Base-by-base conservation (phyloP, 2,888 invertebrate species). In the Drosophila recens region DNA sequence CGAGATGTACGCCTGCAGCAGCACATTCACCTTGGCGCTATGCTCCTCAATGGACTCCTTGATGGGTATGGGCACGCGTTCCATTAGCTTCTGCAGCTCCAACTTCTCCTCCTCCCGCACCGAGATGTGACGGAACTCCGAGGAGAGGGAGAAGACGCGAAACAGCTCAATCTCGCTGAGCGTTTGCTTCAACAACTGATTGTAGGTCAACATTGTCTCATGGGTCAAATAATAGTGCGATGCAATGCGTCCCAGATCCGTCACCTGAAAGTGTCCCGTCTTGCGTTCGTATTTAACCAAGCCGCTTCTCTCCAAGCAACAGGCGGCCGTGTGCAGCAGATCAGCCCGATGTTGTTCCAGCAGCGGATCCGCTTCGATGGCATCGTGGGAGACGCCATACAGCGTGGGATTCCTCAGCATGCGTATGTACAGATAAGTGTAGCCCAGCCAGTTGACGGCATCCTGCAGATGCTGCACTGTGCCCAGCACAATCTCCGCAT, bases 31-130 rank as follows among this genome's bases (percentile, higher is more conserved):
- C 87, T 99, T 99, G 0, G 99, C 99, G 67, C 92, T 93, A 0
- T 99, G 97, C 91, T 99, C 99, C 90, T 99, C 99, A 76, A 99
- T 98, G 73, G 97, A 97, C 92, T 99, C 99, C 91, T 99, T 99
- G 80, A 99, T 99, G 0, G 99, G 99, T 68, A 99, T 99, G 0
- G 99, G 99, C 0, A 99, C 99, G 90, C 98, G 94, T 83, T 96
- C 96, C 94, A 94, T 94, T 4, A 99, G 93, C 92, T 99, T 99
- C 86, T 98, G 97, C 75, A 99, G 93, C 93, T 99, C 99, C 67
- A 99, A 91, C 90, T 99, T 99, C 93, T 99, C 99, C 91, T 99
- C 99, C 91, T 98, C 98, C 0, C 98, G 93, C 0, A 99, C 98
- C 0, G 97, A 96, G 46, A 99, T 97, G 90, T 98, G 96, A 80